These are phyloP conservation scores for Arctopsyche grandis DNA, from an alignment of 1,140 invertebrate genomes.

Conservation along the genomic window DNA sequence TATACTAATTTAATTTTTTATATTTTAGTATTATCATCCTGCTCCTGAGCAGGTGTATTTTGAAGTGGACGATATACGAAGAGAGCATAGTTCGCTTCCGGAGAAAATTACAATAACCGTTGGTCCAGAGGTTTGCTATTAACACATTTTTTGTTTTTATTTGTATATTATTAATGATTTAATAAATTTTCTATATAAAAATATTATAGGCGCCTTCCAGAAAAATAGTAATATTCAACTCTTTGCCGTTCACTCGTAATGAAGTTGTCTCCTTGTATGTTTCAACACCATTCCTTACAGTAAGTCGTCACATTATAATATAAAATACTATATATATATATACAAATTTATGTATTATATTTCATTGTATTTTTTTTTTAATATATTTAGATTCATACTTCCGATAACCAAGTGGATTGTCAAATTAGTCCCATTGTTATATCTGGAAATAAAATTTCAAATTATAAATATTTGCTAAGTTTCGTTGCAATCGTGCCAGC, in stretches of 20 bases:
- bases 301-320: slow-evolving; percentile 55
- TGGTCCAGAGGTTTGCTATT: slow-evolving; percentile 55
- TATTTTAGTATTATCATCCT: slow-evolving; percentile 48
- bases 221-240: slow-evolving; percentile 67
- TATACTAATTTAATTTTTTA: background rate
- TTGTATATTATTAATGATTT: slow-evolving; percentile 41
- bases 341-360: slow-evolving; percentile 2
- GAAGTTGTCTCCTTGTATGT: slow-evolving; percentile 68
- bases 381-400: slow-evolving; percentile 25
- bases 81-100: slow-evolving; percentile 61
- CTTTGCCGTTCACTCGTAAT: slow-evolving; percentile 64
- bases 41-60: slow-evolving; percentile 61
- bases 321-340: slow-evolving; percentile 22
- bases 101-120: slow-evolving; percentile 61
- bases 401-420: slow-evolving; percentile 58
- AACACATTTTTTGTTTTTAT: slow-evolving; percentile 19
- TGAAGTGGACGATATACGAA: slow-evolving; percentile 65
- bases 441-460: slow-evolving; percentile 43
- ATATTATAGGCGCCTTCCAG: slow-evolving; percentile 65
- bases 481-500: slow-evolving; percentile 61
- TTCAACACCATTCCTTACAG: slow-evolving; percentile 67
- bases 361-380: no score
- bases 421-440: slow-evolving; percentile 51
- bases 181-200: slow-evolving; percentile 20
- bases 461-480: slow-evolving; percentile 62